Evolutionary conservation across 2,113 vertebrate genomes (phyloP).

Genomic region (Hippocampus guttulatus): DNA sequence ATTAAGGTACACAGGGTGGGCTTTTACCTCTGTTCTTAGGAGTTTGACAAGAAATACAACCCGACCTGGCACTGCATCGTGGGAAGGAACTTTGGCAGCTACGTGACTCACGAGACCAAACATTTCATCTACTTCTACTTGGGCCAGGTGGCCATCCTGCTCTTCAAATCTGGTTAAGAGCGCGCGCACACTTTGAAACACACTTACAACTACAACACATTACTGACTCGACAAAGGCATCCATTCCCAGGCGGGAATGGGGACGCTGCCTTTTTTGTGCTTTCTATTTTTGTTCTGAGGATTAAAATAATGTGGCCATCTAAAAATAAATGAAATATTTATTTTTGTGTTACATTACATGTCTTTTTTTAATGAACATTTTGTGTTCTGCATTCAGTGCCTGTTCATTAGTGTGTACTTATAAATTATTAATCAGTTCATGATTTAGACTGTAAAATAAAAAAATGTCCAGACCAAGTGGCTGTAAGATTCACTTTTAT

Average conservation of each 20-base stretch:
- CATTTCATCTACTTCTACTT: conserved; percentile 99
- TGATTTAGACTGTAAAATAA: neutral
- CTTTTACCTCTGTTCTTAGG: conserved; percentile 63
- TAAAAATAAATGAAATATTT: conserved; percentile 73
- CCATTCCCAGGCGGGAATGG: conserved; percentile 77
- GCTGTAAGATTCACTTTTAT: conserved; percentile 60
- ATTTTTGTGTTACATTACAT: conserved; percentile 73
- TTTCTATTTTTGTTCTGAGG: conserved; percentile 65
- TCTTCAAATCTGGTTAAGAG: conserved; percentile 93
- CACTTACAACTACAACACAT: neutral
- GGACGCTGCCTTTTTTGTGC: conserved; percentile 80
- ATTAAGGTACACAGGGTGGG: neutral
- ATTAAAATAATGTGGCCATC: conserved; percentile 57
- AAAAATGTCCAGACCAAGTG: neutral
- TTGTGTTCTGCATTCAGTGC: conserved; percentile 45
- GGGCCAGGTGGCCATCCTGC: conserved; percentile 96
- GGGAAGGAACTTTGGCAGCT: conserved; percentile 97
- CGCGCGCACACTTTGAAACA: conserved; percentile 35
- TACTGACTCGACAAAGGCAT: conserved; percentile 70
- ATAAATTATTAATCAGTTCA: neutral
- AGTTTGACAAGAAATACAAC: conserved; percentile 99
- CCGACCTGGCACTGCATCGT: conserved; percentile 99
- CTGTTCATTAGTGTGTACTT: neutral
- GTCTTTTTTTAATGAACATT: conserved; percentile 69
- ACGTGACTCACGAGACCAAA: conserved; percentile 96